Evolutionary conservation across 1,140 invertebrate genomes (phyloP), one percentile per base, ranked within the genome.

Genomic region (Dendroctonus ponderosae): DNA sequence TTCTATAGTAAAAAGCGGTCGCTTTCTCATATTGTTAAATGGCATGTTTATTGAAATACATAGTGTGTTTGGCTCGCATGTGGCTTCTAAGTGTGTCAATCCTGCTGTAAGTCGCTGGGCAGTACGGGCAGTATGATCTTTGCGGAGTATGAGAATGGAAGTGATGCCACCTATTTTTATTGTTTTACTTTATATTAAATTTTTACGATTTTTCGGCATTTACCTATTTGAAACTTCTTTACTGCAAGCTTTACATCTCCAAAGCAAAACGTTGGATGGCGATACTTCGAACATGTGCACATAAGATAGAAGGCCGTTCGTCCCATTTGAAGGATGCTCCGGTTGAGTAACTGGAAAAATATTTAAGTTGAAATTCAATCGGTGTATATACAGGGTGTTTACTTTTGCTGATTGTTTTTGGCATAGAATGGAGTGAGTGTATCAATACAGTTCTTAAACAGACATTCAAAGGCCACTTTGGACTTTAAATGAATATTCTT

Each of bases 71-170:
- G 77, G 85, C 82, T 67, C 88, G 83, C 77, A 91, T 82, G 78
- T 92, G 90, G 40, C 86, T 87, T 73, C 89, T 84, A 71, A 92
- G 81, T 14, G 89, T 91, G 81, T 93, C 91, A 75, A 91, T 91
- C 76, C 91, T 86, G 81, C 89, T 91, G 82, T 92, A 93, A 50
- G 89, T 90, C 71, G 90, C 89, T 65, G 89, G 86, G 81, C 91
- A 93, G 78, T 91, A 91, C 42, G 90, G 90, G 78, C 91, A 93
- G 72, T 85, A 85, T 67, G 88, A 91, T 69, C 90, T 83, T 79
- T 90, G 86, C 53, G 87, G 85, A 46, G 87, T 90, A 79, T 92
- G 91, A 69, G 89, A 90, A 80, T 92, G 90, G 81, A 86, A 90
- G 81, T 93, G 91, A 80, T 93, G 91, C 90, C 91, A 92, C 74